Conservation (phyloP, 2,888 invertebrate species). For the Diadromus collaris region DNA sequence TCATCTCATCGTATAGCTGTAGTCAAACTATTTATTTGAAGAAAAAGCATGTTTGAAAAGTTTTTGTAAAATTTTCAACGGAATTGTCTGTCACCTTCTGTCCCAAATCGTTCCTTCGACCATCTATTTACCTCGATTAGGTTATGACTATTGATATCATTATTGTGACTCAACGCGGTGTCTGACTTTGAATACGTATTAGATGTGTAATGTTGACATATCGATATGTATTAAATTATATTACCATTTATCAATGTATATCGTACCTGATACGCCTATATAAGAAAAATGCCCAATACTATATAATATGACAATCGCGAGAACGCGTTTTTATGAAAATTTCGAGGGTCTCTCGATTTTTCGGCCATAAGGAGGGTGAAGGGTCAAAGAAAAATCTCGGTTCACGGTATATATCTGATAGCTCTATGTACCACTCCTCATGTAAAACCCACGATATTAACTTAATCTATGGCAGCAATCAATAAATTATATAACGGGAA, state of each 20-base stretch:
- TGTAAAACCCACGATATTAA: not conserved
- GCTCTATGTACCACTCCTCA: not conserved
- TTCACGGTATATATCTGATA: not conserved
- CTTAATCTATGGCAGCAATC: conserved; percentile 5
- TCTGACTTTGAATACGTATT: not conserved
- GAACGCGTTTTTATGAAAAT: not conserved
- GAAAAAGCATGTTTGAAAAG: conserved; percentile 27
- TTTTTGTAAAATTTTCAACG: conserved; percentile 28
- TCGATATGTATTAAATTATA: conserved; percentile 1
- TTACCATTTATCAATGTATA: conserved; percentile 10
- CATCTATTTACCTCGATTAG: not conserved
- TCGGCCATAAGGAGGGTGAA: not conserved
- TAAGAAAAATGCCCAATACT: not conserved
- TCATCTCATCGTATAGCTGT: conserved; percentile 45
- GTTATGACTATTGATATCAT: conserved; percentile 6
- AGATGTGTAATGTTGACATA: not conserved
- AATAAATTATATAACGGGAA: not conserved
- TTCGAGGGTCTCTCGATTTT: not conserved
- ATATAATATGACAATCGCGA: not conserved
- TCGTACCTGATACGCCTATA: conserved; percentile 21
- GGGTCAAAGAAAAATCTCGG: not conserved
- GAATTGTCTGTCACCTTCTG: not conserved
- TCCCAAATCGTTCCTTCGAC: conserved; percentile 7
- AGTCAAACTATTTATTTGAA: conserved; percentile 58
- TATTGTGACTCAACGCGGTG: not conserved